Evolutionary conservation across 2,797 vertebrate species (phyloP), one percentile per base, ranked within the genome.

Genomic region (Sebastes jordani): DNA sequence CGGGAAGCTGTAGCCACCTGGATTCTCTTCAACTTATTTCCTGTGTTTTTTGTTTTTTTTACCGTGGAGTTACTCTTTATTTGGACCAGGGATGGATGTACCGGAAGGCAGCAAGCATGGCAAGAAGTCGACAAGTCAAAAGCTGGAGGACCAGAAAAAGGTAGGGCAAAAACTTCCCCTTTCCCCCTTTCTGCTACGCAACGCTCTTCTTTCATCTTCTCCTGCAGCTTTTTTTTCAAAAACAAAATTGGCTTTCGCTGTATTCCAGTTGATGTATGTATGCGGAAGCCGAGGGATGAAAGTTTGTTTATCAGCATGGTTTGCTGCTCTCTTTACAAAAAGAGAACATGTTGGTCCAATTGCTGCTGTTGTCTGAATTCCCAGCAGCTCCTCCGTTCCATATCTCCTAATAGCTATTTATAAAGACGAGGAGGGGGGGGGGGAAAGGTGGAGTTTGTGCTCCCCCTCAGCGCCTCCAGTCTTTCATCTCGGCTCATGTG

Each of bases 131-230:
- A 94, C 97, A 81, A 97, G 97, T 96, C 98, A 99, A 88, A 99
- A 99, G 87, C 95, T 99, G 90, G 98, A 99, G 95, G 98, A 99
- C 93, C 98, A 99, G 93, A 99, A 99, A 88, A 99, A 99, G 98
- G 98, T 99, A 97, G 94, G 93, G 66, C 10, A 9, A 10, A 7
- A 49, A 11, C 7, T 3, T 66, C 34, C 0, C 34, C 38, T 42
- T 52, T 30, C 13, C 38, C 6, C 11, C 25, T 34, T 27, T 23
- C 5, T 38, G n/a, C 1, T 13, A 5, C 4, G 14, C 56, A 67
- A 22, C 1, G 11, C 61, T 72, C 56, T 10, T 16, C 56, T 64
- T 67, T 23, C 5, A 22, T 60, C 66, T 29, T 49, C 68, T 64
- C 4, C 30, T 1, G 36, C 11, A 13, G 36, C 36, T 67, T 55